Evolutionary conservation across 53 echinoderm and acorn worm species (phyloP).

Genomic region (Glandiceps talaboti): DNA sequence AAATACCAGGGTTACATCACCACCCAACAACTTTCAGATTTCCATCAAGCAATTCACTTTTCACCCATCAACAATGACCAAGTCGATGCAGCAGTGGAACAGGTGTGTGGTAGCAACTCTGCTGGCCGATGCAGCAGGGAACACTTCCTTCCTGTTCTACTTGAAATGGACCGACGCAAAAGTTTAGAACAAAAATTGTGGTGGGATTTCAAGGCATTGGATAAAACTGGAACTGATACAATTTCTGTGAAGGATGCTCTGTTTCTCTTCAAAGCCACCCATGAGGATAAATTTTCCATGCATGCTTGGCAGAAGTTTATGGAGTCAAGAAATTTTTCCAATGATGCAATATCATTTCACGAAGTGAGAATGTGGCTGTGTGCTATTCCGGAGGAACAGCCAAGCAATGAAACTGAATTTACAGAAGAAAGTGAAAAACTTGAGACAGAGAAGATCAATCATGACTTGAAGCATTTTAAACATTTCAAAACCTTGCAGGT

Average conservation of each 20-base stretch:
- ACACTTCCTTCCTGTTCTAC: slow-evolving; percentile 66
- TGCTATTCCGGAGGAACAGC: slow-evolving; percentile 30
- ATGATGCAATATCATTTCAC: slow-evolving; percentile 46
- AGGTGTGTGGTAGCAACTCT: slow-evolving; percentile 21
- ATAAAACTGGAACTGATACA: slow-evolving; percentile 39
- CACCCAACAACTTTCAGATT: slow-evolving; percentile 61
- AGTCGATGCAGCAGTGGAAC: slow-evolving; percentile 38
- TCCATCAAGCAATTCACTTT: slow-evolving; percentile 58
- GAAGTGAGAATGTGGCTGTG: slow-evolving; percentile 95
- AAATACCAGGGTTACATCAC: slow-evolving; percentile 51
- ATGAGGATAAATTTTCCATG: slow-evolving; percentile 78
- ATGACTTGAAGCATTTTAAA: no score
- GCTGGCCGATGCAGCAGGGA: background rate
- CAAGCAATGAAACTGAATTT: slow-evolving; percentile 29
- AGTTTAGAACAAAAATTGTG: slow-evolving; percentile 66
- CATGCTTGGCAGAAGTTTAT: slow-evolving; percentile 68
- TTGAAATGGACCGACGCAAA: slow-evolving; percentile 76
- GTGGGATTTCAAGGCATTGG: slow-evolving; percentile 96
- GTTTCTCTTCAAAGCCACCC: slow-evolving; percentile 82
- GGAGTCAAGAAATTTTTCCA: slow-evolving; percentile 39
- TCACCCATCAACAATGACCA: slow-evolving; percentile 60
- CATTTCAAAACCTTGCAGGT: no score
- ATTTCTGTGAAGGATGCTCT: slow-evolving; percentile 72
- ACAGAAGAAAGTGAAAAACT: slow-evolving; percentile 39
- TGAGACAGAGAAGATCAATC: slow-evolving; percentile 55